Percentiles rank a stretch among this genome's conserved stretches.
These are phyloP conservation scores for Periparus ater DNA, from an alignment of 2,797 vertebrate species.

Conservation along the genomic window DNA sequence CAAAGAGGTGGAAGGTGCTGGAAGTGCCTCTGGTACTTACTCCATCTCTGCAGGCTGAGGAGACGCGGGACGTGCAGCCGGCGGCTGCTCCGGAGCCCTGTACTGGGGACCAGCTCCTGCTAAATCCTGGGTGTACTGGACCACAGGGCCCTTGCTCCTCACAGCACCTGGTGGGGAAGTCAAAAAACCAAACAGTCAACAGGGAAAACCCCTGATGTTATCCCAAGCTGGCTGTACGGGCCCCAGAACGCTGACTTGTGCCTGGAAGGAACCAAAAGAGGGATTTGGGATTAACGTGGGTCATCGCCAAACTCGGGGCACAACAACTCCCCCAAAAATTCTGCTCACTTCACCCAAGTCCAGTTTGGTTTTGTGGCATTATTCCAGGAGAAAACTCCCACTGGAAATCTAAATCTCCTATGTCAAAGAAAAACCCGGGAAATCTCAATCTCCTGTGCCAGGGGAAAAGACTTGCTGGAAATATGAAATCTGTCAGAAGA, in stretches of 20 bases:
- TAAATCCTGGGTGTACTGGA: constrained; percentile 92
- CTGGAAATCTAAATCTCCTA: not conserved
- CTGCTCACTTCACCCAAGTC: not conserved
- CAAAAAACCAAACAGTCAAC: not conserved
- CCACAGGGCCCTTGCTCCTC: constrained; percentile 93
- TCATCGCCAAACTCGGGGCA: rapidly evolving
- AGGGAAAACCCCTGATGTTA: rapidly evolving
- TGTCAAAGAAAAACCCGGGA: not conserved
- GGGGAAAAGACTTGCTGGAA: not conserved
- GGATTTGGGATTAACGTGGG: rapidly evolving
- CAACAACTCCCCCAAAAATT: too few relatives aligned
- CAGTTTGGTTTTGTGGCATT: not conserved
- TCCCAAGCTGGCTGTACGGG: rapidly evolving
- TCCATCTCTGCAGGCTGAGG: constrained; percentile 70
- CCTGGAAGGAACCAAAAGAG: not conserved
- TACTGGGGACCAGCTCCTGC: constrained; percentile 71
- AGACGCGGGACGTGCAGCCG: not conserved
- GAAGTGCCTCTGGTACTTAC: constrained; percentile 62
- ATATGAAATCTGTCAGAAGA: not conserved
- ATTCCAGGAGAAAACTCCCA: not conserved
- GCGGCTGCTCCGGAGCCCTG: constrained; percentile 41
- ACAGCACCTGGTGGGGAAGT: constrained; percentile 78
- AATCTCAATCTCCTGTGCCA: not conserved
- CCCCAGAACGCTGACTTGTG: rapidly evolving
- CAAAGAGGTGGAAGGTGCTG: not conserved